phyloP scores from a whole-genome alignment of 2,113 vertebrate genomes.

The Tretioscincus oriximinensis region DNA sequence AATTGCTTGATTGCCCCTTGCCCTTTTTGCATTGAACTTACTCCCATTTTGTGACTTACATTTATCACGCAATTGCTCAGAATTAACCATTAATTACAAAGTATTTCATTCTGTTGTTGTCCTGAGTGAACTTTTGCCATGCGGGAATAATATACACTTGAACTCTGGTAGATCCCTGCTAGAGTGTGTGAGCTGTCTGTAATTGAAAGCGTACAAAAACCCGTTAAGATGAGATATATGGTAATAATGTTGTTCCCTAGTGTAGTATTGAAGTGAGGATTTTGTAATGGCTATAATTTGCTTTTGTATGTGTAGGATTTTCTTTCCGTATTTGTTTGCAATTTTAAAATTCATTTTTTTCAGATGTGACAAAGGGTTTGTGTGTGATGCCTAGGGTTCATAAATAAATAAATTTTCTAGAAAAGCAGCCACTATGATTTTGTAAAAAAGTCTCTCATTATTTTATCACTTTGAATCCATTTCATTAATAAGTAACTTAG shows the following conservation, averaged over 20 bases:
- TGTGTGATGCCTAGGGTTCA: neutral
- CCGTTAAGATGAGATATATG: slow-evolving; percentile 49
- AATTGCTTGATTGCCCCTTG: neutral
- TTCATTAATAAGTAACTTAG: too few species aligned
- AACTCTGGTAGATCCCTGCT: slow-evolving; percentile 54
- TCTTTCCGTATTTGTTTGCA: slow-evolving; percentile 16
- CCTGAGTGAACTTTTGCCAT: slow-evolving; percentile 33
- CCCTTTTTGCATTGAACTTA: slow-evolving; percentile 21
- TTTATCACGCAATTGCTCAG: slow-evolving; percentile 29
- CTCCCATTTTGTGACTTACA: slow-evolving; percentile 5
- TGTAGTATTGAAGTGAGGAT: slow-evolving; percentile 42
- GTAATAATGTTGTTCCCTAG: slow-evolving; percentile 45
- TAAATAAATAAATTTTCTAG: too few species aligned
- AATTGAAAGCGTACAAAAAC: slow-evolving; percentile 58
- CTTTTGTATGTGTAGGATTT: slow-evolving; percentile 9
- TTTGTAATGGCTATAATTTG: slow-evolving; percentile 40
- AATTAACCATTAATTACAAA: slow-evolving; percentile 46
- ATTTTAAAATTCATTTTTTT: slow-evolving; percentile 13
- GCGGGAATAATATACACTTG: slow-evolving; percentile 52
- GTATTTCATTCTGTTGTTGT: slow-evolving; percentile 48
- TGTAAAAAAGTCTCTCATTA: too few species aligned
- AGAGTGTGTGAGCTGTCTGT: slow-evolving; percentile 55
- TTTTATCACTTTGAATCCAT: too few species aligned
- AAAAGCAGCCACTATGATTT: too few species aligned
- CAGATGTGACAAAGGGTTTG: slow-evolving; percentile 26